phyloP scores from a whole-genome alignment of 2,113 vertebrate species.

The Trichomycterus rosablanca region DNA sequence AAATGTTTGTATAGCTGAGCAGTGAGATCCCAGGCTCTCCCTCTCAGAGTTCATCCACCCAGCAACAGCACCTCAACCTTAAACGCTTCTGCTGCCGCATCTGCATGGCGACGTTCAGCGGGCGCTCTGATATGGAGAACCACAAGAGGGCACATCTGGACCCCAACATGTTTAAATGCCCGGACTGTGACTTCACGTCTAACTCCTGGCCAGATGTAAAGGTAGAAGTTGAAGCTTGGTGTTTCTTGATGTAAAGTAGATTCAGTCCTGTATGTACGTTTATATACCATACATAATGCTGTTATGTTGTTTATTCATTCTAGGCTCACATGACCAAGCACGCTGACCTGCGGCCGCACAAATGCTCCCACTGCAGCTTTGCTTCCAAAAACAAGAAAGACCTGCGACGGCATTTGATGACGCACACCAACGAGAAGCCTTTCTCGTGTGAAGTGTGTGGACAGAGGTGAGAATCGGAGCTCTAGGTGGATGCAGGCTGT shows the following conservation, averaged over 20 bases:
- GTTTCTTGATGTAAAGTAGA: too few relatives aligned
- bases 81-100: conserved; percentile 96
- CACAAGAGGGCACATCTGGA: conserved; percentile 94
- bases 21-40: conserved; percentile 75
- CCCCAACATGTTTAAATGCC: conserved; percentile 88
- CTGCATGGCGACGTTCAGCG: conserved; percentile 86
- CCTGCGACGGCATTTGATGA: conserved; percentile 87
- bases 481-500: too few relatives aligned
- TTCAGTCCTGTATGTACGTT: too few relatives aligned
- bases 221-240: conserved; percentile 32
- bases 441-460: conserved; percentile 88
- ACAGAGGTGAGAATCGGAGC: conserved; percentile 78
- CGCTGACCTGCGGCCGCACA: conserved; percentile 87
- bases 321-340: conserved; percentile 89
- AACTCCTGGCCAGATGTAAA: conserved; percentile 85
- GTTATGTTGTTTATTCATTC: not conserved
- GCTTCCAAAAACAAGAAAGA: conserved; percentile 99
- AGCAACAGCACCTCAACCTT: conserved; percentile 53
- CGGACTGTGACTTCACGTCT: conserved; percentile 85
- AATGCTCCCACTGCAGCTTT: conserved; percentile 91
- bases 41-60: conserved; percentile 51
- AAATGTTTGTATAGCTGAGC: conserved; percentile 58
- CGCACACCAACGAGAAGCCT: conserved; percentile 98
- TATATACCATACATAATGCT: too few relatives aligned
- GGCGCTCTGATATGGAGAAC: conserved; percentile 95